These are phyloP conservation scores for Burhinus bistriatus DNA, from an alignment of 2,113 vertebrate genomes.

Conservation along the genomic window DNA sequence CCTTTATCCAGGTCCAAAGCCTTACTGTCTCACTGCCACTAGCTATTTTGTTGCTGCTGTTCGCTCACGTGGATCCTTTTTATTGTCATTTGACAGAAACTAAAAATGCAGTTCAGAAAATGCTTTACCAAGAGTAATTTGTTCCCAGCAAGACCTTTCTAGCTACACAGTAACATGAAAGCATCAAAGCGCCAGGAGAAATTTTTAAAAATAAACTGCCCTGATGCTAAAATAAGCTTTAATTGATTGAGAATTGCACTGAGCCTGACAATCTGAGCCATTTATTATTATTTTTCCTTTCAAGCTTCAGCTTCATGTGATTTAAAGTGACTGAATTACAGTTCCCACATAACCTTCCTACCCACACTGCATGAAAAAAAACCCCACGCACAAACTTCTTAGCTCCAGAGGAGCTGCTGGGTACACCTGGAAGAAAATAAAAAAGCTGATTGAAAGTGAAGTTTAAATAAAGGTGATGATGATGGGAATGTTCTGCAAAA, in stretches of 20 bases:
- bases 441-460: neutral
- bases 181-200: conserved; percentile 33
- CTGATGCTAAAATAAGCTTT: conserved; percentile 56
- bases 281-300: conserved; percentile 58
- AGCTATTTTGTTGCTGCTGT: neutral
- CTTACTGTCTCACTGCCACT: neutral
- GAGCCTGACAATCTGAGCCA: conserved; percentile 31
- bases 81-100: neutral
- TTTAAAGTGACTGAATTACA: conserved; percentile 43
- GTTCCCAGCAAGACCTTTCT: conserved; percentile 39
- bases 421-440: conserved; percentile 18
- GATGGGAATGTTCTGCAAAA: neutral
- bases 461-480: neutral
- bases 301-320: conserved; percentile 42
- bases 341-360: conserved; percentile 36
- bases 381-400: neutral
- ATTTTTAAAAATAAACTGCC: conserved; percentile 23
- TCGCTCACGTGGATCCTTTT: neutral
- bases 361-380: neutral
- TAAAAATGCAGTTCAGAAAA: neutral
- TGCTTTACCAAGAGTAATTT: neutral
- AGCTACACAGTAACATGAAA: neutral
- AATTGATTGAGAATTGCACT: conserved; percentile 56
- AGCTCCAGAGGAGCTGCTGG: neutral
- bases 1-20: neutral